Base-by-base conservation (phyloP, 2,888 invertebrate genomes). In the Marasmarcha lunaedactyla region DNA sequence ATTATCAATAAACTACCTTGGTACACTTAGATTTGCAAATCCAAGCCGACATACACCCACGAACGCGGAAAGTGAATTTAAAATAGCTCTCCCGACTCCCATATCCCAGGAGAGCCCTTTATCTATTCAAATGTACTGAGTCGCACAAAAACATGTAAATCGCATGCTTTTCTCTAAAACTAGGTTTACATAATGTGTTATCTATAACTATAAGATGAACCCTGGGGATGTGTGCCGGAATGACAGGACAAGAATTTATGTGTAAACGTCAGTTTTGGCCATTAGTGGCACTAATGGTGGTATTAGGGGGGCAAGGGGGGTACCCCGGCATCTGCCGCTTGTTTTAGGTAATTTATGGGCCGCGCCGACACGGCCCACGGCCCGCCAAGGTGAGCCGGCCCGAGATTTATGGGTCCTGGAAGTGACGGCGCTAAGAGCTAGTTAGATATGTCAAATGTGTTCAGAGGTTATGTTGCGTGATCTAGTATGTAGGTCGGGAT, bases 291-390 rank as follows among this genome's bases (percentile, higher is more conserved):
- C 79, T 81, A 81, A 81, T 81, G 79, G 77, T 57, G 59, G 76
- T 77, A 78, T 81, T 81, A 48, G 59, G 56, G 52, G 51, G 57
- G 48, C 48, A 44, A 43, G 52, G 52, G 51, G 57, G 48, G 47
- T 44, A 43, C 59, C 59, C 50, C 61, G 70, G 68, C 79, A 81
- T 77, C 78, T 81, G 81, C 69, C 72, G 78, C 83, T 81, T 83
- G 83, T 83, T 83, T 79, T 78, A 76, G 61, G 69, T 81, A 81
- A 83, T 83, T 81, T 83, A 81, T 79, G 70, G 65, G 59, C 57
- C 54, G 54, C 60, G 59, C 54, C 66, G 68, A 66, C 73, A 68
- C 61, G 64, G 59, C 64, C 61, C 57, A 55, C 54, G 59, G 60
- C 54, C 61, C 56, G 48, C 63, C 54, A 65, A 72, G 71, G 73